Evolutionary conservation across 1,140 invertebrate genomes (phyloP), one percentile per base, ranked within the genome.

Genomic region (Frieseomelitta varia): DNA sequence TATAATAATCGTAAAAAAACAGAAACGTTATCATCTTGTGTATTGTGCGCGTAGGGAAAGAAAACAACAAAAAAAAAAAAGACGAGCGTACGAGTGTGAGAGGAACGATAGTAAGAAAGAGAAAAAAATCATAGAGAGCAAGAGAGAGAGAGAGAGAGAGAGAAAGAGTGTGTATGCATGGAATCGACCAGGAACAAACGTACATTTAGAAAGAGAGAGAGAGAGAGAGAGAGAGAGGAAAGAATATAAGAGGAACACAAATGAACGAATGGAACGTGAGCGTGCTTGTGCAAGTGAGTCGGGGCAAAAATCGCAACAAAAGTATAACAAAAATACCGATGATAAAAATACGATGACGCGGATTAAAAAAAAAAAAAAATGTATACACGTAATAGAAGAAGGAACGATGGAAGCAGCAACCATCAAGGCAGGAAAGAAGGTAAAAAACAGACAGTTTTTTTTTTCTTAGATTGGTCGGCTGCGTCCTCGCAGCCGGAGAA

Each of bases 1-100:
- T 87, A 92, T 93, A 90, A 91, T 94, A 93, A 94, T 90, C 92
- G 92, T 94, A 93, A 92, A 93, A 92, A 91, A 88, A 39, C 34
- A 39, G 88, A 68, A 79, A 53, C 75, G 90, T 93, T 93, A 91
- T 94, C 91, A 92, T 93, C 90, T 92, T 90, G 92, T 91, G 91
- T 92, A 90, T n/a, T 90, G 86, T 87, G 86, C 88, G 84, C 84
- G 86, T 84, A 84, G 84, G 72, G 74, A 85, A 84, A 86, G 39
- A 84, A 68, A 72, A 39, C 34, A n/a, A n/a, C n/a, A n/a, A n/a
- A n/a, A 39, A 39, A 34, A 83, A 81, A 86, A 30, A 86, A 63
- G 77, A 51, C 69, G 79, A 72, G 24, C 51, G 85, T 53, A 27
- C 24, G 71, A 30, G n/a, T 71, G 65, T 15, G 47, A 19, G 56